Percentiles rank a stretch among this genome's conserved stretches.
Conservation (phyloP, 2,888 invertebrate species). For the Bibio marci region DNA sequence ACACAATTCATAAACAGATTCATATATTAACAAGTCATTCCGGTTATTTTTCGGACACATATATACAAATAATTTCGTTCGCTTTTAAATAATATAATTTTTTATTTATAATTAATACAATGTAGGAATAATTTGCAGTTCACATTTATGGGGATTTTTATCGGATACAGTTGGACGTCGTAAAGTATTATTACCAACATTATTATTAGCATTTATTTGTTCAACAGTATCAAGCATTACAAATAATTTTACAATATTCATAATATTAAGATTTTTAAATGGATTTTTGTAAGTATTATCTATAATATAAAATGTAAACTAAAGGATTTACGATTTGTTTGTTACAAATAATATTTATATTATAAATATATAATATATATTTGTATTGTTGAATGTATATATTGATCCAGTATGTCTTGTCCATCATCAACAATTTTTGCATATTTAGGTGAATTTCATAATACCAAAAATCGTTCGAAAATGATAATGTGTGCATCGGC, state of each 20-base stretch:
- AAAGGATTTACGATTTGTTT: too few relatives aligned
- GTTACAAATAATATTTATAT: too few relatives aligned
- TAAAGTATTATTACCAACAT: background rate
- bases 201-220: background rate
- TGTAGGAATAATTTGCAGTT: background rate
- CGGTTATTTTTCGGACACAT: too few relatives aligned
- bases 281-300: slow-evolving; percentile 10
- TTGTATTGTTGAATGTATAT: too few relatives aligned
- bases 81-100: too few relatives aligned
- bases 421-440: slow-evolving; percentile 28
- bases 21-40: too few relatives aligned
- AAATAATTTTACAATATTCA: background rate
- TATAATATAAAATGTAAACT: slow-evolving; percentile 20
- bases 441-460: slow-evolving; percentile 30
- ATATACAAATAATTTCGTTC: too few relatives aligned
- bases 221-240: background rate
- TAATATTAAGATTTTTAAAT: background rate
- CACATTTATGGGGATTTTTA: background rate
- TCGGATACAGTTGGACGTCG: background rate
- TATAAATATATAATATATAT: too few relatives aligned
- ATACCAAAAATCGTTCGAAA: slow-evolving; percentile 22
- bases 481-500: slow-evolving; percentile 12
- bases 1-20: too few relatives aligned
- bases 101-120: too few relatives aligned
- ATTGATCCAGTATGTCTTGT: background rate